These are phyloP conservation scores for Tyria jacobaeae DNA, from an alignment of 2,888 invertebrate genomes.

Conservation along the genomic window DNA sequence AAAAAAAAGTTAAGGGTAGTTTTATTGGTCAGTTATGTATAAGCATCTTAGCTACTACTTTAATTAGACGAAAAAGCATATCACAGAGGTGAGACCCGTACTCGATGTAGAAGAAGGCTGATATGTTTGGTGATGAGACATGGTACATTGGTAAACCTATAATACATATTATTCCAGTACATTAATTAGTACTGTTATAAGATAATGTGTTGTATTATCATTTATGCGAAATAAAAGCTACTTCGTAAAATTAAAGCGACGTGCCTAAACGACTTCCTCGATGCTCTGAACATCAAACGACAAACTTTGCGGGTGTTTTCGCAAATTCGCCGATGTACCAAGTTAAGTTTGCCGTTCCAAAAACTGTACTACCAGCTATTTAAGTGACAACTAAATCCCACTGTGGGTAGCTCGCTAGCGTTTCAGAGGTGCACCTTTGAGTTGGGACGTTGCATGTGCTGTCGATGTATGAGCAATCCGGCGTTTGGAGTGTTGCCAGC, in stretches of 20 bases:
- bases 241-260: constrained; percentile 49
- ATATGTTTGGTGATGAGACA: no score
- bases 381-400: constrained; percentile 33
- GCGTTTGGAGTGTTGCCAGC: constrained; percentile 77
- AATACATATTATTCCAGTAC: no score
- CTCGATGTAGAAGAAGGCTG: no score
- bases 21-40: no score
- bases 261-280: constrained; percentile 59
- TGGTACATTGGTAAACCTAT: no score
- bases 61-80: no score
- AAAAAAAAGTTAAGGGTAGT: no score
- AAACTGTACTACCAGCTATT: constrained; percentile 26
- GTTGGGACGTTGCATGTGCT: constrained; percentile 55
- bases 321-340: constrained; percentile 55
- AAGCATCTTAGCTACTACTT: no score
- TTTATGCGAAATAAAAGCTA: constrained; percentile 51
- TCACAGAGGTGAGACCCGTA: no score
- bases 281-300: constrained; percentile 60
- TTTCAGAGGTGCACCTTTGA: constrained; percentile 27
- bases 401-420: constrained; percentile 17
- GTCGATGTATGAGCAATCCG: constrained; percentile 60
- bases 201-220: constrained; percentile 39
- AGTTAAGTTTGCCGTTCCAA: constrained; percentile 38
- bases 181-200: not conserved
- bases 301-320: constrained; percentile 55